phyloP scores from a whole-genome alignment of 2,113 vertebrate species.

The Poicephalus gulielmi region DNA sequence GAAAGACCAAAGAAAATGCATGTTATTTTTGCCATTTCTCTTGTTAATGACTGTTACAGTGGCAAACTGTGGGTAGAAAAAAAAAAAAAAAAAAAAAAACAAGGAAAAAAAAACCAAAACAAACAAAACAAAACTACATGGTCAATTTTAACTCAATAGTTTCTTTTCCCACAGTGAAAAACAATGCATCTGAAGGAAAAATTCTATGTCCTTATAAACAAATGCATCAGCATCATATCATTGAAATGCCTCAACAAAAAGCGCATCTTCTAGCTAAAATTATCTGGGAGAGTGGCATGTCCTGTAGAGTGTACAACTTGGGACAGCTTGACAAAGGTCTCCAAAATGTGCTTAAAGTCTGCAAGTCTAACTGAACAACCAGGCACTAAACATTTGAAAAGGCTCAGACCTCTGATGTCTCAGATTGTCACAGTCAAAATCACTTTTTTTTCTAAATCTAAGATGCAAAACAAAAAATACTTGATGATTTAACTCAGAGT shows the following conservation, averaged over 20 bases:
- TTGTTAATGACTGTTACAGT: neutral
- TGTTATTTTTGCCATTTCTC: neutral
- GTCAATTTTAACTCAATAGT: neutral
- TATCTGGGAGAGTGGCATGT: neutral
- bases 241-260: neutral
- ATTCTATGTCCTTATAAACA: neutral
- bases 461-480: neutral
- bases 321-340: neutral
- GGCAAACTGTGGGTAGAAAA: neutral
- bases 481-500: accelerated
- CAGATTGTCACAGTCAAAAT: neutral
- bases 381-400: neutral
- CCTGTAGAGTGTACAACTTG: neutral
- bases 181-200: neutral
- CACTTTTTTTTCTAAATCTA: neutral
- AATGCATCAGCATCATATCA: neutral
- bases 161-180: neutral
- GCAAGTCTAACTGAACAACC: neutral
- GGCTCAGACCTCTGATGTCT: accelerated
- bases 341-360: neutral
- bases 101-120: neutral
- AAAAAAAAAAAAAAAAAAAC: neutral
- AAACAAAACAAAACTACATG: neutral
- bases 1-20: neutral
- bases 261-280: neutral